These are phyloP conservation scores for Ailurus styani DNA, from an alignment of 2,113 vertebrate genomes.

Conservation along the genomic window DNA sequence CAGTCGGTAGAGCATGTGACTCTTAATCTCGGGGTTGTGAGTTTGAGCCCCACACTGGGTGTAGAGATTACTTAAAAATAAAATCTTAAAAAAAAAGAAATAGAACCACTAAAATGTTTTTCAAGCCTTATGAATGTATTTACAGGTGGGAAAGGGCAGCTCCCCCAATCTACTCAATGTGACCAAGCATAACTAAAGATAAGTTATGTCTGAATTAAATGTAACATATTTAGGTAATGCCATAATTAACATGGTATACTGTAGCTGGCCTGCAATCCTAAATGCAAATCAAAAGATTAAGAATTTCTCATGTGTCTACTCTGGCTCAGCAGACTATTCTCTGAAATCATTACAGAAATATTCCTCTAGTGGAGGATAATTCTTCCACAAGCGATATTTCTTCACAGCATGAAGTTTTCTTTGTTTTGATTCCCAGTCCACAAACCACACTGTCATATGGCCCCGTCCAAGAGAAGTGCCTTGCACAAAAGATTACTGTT, in stretches of 20 bases:
- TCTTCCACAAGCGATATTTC: not conserved
- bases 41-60: too few species aligned
- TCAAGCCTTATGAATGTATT: not conserved
- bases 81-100: not conserved
- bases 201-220: not conserved
- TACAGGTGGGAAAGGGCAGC: not conserved
- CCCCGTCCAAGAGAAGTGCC: not conserved
- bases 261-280: not conserved
- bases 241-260: not conserved
- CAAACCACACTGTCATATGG: not conserved
- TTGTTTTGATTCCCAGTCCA: constrained; percentile 22
- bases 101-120: not conserved
- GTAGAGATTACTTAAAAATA: too few species aligned
- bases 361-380: not conserved
- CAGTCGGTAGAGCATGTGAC: too few species aligned
- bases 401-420: not conserved
- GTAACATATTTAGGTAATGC: not conserved
- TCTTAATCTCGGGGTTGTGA: too few species aligned
- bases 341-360: constrained; percentile 1
- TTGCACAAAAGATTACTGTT: not conserved
- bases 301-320: not conserved
- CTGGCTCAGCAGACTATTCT: not conserved
- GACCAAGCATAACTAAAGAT: not conserved
- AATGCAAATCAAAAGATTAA: not conserved
- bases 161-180: not conserved